These are phyloP conservation scores for Sebastes diploproa DNA, from an alignment of 2,797 vertebrate species.

Conservation along the genomic window DNA sequence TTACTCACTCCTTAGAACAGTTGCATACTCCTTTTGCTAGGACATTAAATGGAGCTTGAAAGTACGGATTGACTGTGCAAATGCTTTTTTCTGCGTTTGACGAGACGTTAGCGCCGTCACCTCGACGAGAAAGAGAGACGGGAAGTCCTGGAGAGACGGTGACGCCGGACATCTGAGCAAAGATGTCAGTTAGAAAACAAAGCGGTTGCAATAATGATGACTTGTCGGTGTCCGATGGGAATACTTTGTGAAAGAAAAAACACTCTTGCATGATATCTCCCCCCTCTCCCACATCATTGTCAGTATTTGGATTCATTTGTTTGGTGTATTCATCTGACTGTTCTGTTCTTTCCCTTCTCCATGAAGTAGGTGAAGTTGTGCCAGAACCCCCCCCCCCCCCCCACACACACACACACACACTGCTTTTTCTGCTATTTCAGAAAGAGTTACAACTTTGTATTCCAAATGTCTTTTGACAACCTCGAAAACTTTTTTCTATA, in stretches of 20 bases:
- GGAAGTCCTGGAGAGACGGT: neutral
- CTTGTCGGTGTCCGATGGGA: neutral
- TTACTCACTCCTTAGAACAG: constrained; percentile 71
- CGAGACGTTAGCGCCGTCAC: neutral
- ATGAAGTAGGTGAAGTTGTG: neutral
- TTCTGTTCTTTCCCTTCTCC: neutral
- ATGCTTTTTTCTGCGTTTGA: constrained; percentile 61
- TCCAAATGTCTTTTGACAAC: no score
- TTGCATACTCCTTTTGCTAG: constrained; percentile 72
- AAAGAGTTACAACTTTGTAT: no score
- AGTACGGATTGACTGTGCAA: constrained; percentile 62
- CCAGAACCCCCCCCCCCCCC: neutral
- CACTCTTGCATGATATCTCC: neutral
- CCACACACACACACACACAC: no score
- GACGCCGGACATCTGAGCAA: neutral
- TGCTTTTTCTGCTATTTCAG: no score
- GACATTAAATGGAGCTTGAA: constrained; percentile 80
- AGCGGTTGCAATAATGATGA: neutral
- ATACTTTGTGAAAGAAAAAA: neutral
- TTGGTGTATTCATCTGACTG: neutral
- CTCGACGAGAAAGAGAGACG: neutral
- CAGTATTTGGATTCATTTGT: neutral
- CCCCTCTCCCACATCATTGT: neutral
- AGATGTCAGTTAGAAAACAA: neutral
- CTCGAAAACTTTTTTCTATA: no score